Evolutionary conservation across 2,113 vertebrate species (phyloP), one percentile per base, ranked within the genome.

Genomic region (Ochotona curzoniae): DNA sequence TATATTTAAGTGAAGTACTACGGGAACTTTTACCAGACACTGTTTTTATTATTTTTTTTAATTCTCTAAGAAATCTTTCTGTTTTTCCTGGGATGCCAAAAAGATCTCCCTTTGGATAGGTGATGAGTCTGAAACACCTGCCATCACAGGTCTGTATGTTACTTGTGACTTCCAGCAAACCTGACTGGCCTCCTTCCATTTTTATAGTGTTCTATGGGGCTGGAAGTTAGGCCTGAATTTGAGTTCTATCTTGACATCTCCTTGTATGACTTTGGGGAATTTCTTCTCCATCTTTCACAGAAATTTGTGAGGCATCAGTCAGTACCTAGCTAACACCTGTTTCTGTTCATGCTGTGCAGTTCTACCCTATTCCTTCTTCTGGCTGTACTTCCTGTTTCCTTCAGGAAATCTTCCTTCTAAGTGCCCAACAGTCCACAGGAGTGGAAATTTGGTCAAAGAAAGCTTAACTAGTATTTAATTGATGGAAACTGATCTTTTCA

Each of bases 21-120:
- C 51, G 5, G 78, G 38, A 21, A 93, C 69, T 87, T 87, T n/a
- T 21, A 94, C 64, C 17, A 91, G 91, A 92, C 90, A 69, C 26
- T 79, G 70, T 64, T 79, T 87, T 93, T 83, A 91, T 79, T 94
- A 69, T 79, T 85, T 93, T 83, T 93, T 79, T 94, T 85, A 44
- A 14, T 82, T 66, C 69, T 82, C n/a, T 54, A 75, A 86, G 69
- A 93, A 93, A 93, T 11, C 81, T 63, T 88, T 47, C 13, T 95
- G 7, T 92, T 92, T 91, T 66, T 49, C 14, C 23, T 89, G 75
- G 49, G 32, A 47, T 89, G 60, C 57, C 73, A 54, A 80, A 84
- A 71, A 8, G 64, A 78, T 10, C 28, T 17, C 35, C 44, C 18
- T 83, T 87, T 51, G 32, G 70, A 79, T 60, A 91, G 8, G 20